These are phyloP conservation scores for Uropsilus gracilis DNA, from an alignment of 2,113 vertebrate genomes.

Conservation along the genomic window DNA sequence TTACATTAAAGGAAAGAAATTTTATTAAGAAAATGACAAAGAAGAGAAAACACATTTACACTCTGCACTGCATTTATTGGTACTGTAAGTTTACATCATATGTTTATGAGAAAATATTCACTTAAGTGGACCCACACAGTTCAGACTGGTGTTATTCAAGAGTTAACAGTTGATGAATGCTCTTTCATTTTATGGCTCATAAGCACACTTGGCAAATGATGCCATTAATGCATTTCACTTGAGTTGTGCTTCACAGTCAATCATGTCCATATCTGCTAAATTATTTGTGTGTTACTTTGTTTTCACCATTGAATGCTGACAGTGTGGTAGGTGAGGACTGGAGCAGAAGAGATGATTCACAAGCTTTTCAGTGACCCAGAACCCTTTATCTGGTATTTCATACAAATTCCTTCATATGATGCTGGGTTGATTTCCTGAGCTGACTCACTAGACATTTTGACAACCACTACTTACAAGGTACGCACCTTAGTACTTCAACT, in stretches of 20 bases:
- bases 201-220: constrained; percentile 30
- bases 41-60: neutral
- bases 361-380: constrained; percentile 81
- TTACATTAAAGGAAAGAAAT: neutral
- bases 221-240: constrained; percentile 73
- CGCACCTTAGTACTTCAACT: constrained; percentile 45
- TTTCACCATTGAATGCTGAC: constrained; percentile 39
- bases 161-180: neutral
- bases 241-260: constrained; percentile 58
- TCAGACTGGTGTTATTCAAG: neutral
- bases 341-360: constrained; percentile 76
- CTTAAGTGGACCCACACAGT: neutral
- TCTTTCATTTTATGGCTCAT: constrained; percentile 7
- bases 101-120: neutral
- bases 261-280: constrained; percentile 63
- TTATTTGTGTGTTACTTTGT: constrained; percentile 51
- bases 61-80: neutral
- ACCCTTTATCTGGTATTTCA: constrained; percentile 73
- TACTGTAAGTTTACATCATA: neutral
- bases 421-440: constrained; percentile 67
- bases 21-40: neutral
- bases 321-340: constrained; percentile 20
- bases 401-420: constrained; percentile 76
- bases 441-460: constrained; percentile 61
- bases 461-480: constrained; percentile 11